phyloP scores from a whole-genome alignment of 2,113 vertebrate species.

The Hemiscyllium ocellatum region DNA sequence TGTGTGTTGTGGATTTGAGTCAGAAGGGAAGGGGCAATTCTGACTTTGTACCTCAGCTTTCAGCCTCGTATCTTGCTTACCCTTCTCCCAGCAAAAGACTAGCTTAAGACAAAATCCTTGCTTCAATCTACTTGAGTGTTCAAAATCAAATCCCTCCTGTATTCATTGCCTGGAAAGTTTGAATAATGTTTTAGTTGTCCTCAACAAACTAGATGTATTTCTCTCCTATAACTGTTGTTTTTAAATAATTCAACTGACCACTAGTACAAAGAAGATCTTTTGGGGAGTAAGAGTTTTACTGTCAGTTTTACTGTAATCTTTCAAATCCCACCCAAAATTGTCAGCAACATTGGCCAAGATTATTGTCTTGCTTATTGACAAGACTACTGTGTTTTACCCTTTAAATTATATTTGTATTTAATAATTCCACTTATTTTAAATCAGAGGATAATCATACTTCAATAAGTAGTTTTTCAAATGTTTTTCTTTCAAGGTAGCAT shows the following conservation, averaged over 20 bases:
- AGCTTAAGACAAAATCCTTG: background rate
- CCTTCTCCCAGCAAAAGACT: background rate
- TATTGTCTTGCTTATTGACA: background rate
- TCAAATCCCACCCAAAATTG: background rate
- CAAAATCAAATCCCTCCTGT: background rate
- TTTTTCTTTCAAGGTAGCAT: background rate
- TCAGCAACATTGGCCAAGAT: background rate
- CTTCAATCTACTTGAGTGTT: background rate
- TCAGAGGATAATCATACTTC: background rate
- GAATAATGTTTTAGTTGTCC: conserved; percentile 16
- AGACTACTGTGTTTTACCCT: background rate
- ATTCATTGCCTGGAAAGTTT: background rate
- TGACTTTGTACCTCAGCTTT: background rate
- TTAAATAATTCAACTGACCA: background rate
- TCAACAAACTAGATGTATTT: background rate
- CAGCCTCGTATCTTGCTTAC: background rate
- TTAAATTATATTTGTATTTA: background rate
- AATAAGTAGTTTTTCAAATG: conserved; percentile 1
- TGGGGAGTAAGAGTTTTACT: no score
- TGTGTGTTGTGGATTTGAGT: background rate
- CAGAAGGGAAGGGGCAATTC: background rate
- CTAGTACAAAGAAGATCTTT: background rate
- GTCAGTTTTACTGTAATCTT: background rate
- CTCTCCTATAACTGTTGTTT: background rate
- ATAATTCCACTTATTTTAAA: background rate